Evolutionary conservation across 1,140 invertebrate species (phyloP).

Genomic region (Aphaenogaster rudis): DNA sequence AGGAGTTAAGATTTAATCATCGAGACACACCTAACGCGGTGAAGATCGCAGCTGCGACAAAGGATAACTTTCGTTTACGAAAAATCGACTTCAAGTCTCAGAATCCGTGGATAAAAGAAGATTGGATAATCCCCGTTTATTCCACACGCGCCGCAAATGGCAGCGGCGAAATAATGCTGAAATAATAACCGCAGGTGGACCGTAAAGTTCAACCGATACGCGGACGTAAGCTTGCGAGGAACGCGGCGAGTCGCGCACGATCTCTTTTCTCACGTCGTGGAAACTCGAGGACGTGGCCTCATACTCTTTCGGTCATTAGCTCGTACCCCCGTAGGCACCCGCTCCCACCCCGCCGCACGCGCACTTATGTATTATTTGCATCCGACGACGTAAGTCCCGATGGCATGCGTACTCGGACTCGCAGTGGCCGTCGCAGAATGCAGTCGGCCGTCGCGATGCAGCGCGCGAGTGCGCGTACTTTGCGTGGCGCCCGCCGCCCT

Average conservation of each 20-base stretch:
- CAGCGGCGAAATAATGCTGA: slow-evolving; percentile 3
- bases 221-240: neutral
- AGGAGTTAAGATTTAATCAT: neutral
- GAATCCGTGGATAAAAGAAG: neutral
- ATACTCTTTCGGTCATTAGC: slow-evolving; percentile 78
- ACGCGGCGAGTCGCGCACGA: slow-evolving; percentile 51
- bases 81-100: neutral
- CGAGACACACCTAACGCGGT: no score
- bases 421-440: slow-evolving; percentile 68
- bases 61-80: neutral
- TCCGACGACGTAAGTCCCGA: slow-evolving; percentile 75
- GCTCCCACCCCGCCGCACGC: slow-evolving; percentile 66
- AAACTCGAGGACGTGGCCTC: slow-evolving; percentile 75
- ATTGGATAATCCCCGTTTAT: neutral
- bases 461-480: slow-evolving; percentile 70
- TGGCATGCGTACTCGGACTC: slow-evolving; percentile 71
- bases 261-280: slow-evolving; percentile 72
- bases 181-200: slow-evolving; percentile 24
- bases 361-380: slow-evolving; percentile 76
- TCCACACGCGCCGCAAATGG: neutral
- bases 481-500: slow-evolving; percentile 71
- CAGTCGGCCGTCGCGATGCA: slow-evolving; percentile 53
- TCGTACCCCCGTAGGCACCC: slow-evolving; percentile 63
- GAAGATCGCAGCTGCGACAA: neutral
- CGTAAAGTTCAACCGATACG: slow-evolving; percentile 13